Evolutionary conservation across 2,888 invertebrate genomes (phyloP).

Genomic region (Artemia sinica): DNA sequence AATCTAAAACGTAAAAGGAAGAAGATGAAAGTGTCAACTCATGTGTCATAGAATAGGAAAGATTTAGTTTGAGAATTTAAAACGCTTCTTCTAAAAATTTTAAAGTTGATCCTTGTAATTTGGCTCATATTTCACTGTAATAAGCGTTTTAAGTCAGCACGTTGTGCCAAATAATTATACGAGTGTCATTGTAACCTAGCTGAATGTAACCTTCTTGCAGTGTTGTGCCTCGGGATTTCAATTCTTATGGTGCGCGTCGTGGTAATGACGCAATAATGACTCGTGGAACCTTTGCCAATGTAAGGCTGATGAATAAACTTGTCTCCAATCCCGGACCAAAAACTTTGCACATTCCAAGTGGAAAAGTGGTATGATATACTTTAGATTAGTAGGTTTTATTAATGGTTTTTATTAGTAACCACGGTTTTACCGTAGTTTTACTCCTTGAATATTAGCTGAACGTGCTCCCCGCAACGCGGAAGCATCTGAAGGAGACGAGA

Average conservation of each 20-base stretch:
- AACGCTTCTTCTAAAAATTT: too few species aligned
- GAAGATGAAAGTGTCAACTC: too few species aligned
- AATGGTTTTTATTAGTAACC: too few species aligned
- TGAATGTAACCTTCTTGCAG: conserved; percentile 33
- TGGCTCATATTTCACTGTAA: neutral
- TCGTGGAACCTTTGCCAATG: conserved; percentile 95
- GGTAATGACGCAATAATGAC: conserved; percentile 97
- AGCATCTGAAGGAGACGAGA: too few species aligned
- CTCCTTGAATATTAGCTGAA: too few species aligned
- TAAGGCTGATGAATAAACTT: conserved; percentile 80
- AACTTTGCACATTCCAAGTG: conserved; percentile 70
- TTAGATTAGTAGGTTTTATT: too few species aligned
- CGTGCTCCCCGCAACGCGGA: too few species aligned
- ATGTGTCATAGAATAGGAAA: too few species aligned
- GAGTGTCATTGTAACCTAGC: neutral
- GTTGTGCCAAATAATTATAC: neutral
- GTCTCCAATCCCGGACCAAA: conserved; percentile 57
- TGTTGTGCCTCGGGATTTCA: conserved; percentile 79
- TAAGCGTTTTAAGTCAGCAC: neutral
- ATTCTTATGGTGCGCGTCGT: conserved; percentile 90
- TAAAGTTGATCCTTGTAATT: conserved; percentile 9
- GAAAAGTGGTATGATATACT: conserved; percentile 45
- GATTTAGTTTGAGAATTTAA: neutral
- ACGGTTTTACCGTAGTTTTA: too few species aligned
- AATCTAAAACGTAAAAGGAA: too few species aligned